Evolutionary conservation across 2,113 vertebrate species (phyloP), one percentile per base, ranked within the genome.

Genomic region (Pungitius pungitius): DNA sequence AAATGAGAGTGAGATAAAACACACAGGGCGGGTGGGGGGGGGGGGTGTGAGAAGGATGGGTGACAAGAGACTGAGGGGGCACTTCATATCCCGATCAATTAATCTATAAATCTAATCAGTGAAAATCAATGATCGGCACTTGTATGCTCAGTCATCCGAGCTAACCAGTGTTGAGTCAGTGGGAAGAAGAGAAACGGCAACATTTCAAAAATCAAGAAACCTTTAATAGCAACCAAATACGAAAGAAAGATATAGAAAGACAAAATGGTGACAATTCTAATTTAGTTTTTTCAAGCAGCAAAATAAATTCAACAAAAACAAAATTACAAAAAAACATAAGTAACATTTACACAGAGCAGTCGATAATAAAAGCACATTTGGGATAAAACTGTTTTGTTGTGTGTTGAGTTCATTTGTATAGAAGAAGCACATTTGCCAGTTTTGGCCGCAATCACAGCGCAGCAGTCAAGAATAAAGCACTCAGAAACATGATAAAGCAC

Each of bases 201-300:
- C 79, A 63, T 85, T 88, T 92, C 58, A 65, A 93, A 93, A 93
- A 92, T 85, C 87, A 86, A 78, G 71, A 88, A 86, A 40, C 81
- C 89, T 94, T 94, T 94, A 94, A 94, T 94, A 86, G 85, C 86
- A 93, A 92, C 91, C 66, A 83, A 93, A 93, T 88, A 90, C 64
- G 75, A 87, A 86, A 47, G 72, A 87, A 80, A 7, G 33, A 80
- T 61, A 81, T 81, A 85, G 65, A 89, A 85, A 87, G 87, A 91
- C 89, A 92, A 77, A 88, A 88, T 78, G 59, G 86, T 83, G 88
- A 90, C 87, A 84, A 54, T 69, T 83, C 70, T 71, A 76, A 77
- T 83, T 73, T 7, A 4, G 17, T 63, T 72, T 63, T 65, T 49
- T 57, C 64, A 57, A 81, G 82, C 42, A 81, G 49, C 6, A 69